A percentile compares a stretch with the other conserved stretches of the same genome.
Evolutionary conservation across 1,140 invertebrate species (phyloP).

Genomic region (Drosophila eugracilis): DNA sequence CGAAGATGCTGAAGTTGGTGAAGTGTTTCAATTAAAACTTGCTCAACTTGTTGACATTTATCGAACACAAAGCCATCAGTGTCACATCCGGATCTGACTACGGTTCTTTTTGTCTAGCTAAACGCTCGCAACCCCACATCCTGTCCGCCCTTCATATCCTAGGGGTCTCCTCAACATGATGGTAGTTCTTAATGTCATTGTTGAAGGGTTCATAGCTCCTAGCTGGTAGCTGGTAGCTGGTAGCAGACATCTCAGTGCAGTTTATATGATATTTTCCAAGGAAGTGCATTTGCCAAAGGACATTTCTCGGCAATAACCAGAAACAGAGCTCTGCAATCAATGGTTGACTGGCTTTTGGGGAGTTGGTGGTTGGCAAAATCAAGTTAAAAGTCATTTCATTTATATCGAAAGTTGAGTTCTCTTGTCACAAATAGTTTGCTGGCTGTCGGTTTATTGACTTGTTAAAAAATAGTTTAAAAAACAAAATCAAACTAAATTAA

Average conservation of each 20-base stretch:
- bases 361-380: not conserved
- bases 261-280: conserved; percentile 20
- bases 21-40: conserved; percentile 83
- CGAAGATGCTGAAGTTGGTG: conserved; percentile 44
- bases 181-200: conserved; percentile 59
- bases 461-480: not conserved
- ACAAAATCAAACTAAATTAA: not conserved
- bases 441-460: not conserved
- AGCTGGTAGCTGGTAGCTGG: too few species aligned
- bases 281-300: conserved; percentile 49
- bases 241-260: conserved; percentile 16
- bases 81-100: conserved; percentile 33
- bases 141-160: conserved; percentile 29
- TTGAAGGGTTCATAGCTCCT: conserved; percentile 39
- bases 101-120: conserved; percentile 26
- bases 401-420: not conserved
- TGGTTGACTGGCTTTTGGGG: conserved; percentile 6
- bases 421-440: not conserved
- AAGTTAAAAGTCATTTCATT: conserved; percentile 6
- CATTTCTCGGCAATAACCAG: conserved; percentile 56
- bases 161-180: conserved; percentile 24
- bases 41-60: conserved; percentile 78
- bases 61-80: conserved; percentile 65
- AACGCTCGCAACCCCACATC: conserved; percentile 5
- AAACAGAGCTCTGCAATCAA: conserved; percentile 33